These are phyloP conservation scores for Neolamprologus devosi DNA, from an alignment of 2,113 vertebrate species.

Conservation along the genomic window DNA sequence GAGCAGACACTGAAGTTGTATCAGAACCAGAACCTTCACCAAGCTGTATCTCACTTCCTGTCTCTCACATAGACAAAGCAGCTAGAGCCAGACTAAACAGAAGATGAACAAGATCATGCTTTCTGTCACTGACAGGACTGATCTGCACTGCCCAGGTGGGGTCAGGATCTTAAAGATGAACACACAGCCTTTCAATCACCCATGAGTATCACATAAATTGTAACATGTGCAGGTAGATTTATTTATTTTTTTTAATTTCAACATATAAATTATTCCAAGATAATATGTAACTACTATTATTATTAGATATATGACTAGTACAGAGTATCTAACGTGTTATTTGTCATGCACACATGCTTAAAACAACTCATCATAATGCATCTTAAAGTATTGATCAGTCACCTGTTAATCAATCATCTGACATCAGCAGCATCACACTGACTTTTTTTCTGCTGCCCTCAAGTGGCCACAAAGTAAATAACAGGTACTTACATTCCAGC, in stretches of 20 bases:
- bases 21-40: background rate
- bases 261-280: background rate
- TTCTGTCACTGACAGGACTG: background rate
- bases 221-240: rapidly evolving
- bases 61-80: background rate
- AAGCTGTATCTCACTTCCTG: background rate
- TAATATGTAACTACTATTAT: background rate
- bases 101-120: background rate
- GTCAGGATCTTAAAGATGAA: background rate
- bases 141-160: background rate
- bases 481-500: background rate
- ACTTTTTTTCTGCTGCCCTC: background rate
- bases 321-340: background rate
- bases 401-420: background rate
- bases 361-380: background rate
- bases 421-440: background rate
- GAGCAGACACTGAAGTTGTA: background rate
- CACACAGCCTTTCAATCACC: background rate
- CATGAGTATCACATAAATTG: background rate
- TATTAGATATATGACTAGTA: background rate
- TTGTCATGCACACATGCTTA: background rate
- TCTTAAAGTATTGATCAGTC: background rate
- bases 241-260: background rate
- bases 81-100: background rate
- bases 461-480: background rate